Conservation (phyloP, 2,888 invertebrate genomes). For the Elmis aenea region DNA sequence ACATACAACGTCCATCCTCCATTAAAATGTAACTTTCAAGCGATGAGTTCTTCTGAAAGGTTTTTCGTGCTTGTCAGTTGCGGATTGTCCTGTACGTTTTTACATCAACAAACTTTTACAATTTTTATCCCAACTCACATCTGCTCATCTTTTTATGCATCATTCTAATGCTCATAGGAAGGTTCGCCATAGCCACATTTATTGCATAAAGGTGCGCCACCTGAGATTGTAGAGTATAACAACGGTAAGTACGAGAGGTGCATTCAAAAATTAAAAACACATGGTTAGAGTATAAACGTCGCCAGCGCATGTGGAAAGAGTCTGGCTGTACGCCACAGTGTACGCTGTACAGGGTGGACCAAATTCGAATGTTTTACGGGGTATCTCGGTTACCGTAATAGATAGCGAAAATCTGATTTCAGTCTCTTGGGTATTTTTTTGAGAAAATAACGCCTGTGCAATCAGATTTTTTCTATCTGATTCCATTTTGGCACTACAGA, state of each 20-base stretch:
- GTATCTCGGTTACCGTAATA: too few species aligned
- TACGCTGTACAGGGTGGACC: too few species aligned
- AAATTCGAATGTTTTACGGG: too few species aligned
- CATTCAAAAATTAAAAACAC: conserved; percentile 10
- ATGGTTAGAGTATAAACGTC: conserved; percentile 7
- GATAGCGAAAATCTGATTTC: too few species aligned
- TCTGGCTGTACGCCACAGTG: conserved; percentile 11
- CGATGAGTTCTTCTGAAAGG: background rate
- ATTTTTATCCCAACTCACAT: conserved; percentile 2
- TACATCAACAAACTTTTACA: background rate
- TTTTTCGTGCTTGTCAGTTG: background rate
- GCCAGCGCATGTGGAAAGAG: conserved; percentile 1
- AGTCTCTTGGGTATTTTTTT: too few species aligned
- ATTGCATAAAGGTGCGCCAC: conserved; percentile 15
- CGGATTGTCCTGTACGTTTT: background rate
- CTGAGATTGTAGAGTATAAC: conserved; percentile 10
- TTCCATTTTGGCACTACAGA: too few species aligned
- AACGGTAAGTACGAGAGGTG: conserved; percentile 12
- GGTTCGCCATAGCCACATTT: conserved; percentile 11
- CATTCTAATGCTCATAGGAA: conserved; percentile 5
- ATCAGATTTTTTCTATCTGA: too few species aligned
- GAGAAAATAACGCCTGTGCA: too few species aligned
- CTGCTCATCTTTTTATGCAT: conserved; percentile 5
- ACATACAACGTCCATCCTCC: conserved; percentile 2
- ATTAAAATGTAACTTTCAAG: conserved; percentile 3